A percentile compares a stretch with the other conserved stretches of the same genome.
phyloP scores from a whole-genome alignment of 2,113 vertebrate genomes.

The Platichthys stellatus region DNA sequence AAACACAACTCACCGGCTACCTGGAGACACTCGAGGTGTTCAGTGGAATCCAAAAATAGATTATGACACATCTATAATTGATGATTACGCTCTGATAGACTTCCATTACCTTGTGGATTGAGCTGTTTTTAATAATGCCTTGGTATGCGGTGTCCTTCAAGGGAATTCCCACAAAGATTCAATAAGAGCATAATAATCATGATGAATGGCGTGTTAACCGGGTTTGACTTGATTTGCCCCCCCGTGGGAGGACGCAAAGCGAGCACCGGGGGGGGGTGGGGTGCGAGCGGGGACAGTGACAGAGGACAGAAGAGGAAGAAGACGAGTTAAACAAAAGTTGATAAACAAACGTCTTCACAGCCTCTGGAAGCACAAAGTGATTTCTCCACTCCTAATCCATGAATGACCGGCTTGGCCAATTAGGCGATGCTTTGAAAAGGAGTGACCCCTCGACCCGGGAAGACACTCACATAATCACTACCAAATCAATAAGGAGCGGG shows the following conservation, averaged over 20 bases:
- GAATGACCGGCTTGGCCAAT: conserved; percentile 56
- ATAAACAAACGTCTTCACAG: conserved; percentile 7
- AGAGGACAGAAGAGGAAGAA: neutral
- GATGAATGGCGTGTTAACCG: conserved; percentile 53
- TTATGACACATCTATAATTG: conserved; percentile 41
- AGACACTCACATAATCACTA: conserved; percentile 62
- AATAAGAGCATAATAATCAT: conserved; percentile 52
- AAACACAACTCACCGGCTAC: neutral
- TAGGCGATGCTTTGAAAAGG: conserved; percentile 55
- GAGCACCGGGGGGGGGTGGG: too few species aligned
- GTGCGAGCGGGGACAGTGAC: conserved; percentile 15
- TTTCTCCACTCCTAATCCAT: conserved; percentile 53
- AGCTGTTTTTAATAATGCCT: conserved; percentile 53
- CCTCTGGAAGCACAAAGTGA: conserved; percentile 36
- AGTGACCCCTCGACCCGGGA: conserved; percentile 50
- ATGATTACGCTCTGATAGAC: conserved; percentile 48
- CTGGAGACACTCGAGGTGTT: neutral
- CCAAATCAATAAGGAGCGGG: conserved; percentile 46
- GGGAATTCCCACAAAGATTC: conserved; percentile 50
- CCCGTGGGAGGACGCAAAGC: conserved; percentile 9
- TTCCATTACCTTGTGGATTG: conserved; percentile 54
- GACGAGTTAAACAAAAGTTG: conserved; percentile 12
- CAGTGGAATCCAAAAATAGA: conserved; percentile 30
- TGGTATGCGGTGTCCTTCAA: conserved; percentile 9
- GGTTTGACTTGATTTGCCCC: conserved; percentile 57